These are phyloP conservation scores for Perdita meconis DNA, from an alignment of 2,888 invertebrate species.

Conservation along the genomic window DNA sequence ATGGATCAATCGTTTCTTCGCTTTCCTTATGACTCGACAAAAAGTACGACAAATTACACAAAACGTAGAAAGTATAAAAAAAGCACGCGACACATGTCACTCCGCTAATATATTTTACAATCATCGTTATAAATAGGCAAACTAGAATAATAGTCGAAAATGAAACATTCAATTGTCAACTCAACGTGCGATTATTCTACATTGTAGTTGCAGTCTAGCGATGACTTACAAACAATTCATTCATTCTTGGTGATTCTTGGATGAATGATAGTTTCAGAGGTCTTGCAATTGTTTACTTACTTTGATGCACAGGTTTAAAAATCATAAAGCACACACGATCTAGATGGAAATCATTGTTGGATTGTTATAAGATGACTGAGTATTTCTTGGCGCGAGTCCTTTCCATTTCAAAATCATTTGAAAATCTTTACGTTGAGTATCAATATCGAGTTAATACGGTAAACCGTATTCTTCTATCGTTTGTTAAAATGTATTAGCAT, in stretches of 20 bases:
- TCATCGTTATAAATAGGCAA: slow-evolving; percentile 62
- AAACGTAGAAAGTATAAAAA: slow-evolving; percentile 85
- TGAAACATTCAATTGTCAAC: not conserved
- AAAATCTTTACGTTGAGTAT: not conserved
- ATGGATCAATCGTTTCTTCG: slow-evolving; percentile 55
- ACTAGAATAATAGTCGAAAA: not conserved
- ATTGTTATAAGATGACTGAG: not conserved
- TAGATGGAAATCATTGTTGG: slow-evolving; percentile 21
- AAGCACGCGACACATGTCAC: slow-evolving; percentile 84
- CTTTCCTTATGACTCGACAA: slow-evolving; percentile 85
- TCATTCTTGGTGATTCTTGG: not conserved
- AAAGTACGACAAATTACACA: slow-evolving; percentile 86
- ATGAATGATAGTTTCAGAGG: not conserved
- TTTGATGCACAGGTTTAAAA: slow-evolving; percentile 1
- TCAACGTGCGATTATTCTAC: slow-evolving; percentile 4
- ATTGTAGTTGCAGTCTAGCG: slow-evolving; percentile 8
- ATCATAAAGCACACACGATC: slow-evolving; percentile 16
- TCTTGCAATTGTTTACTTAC: slow-evolving; percentile 15
- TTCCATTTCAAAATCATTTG: slow-evolving; percentile 25
- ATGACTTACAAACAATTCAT: not conserved
- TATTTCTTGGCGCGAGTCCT: slow-evolving; percentile 27
- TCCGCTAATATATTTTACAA: slow-evolving; percentile 77
- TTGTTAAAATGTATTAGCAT: not conserved
- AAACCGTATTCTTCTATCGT: not conserved
- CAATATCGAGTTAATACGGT: too few species aligned